Evolutionary conservation across 35 echinoderm and acorn worm species (phyloP).

Genomic region (Anneissia japonica): DNA sequence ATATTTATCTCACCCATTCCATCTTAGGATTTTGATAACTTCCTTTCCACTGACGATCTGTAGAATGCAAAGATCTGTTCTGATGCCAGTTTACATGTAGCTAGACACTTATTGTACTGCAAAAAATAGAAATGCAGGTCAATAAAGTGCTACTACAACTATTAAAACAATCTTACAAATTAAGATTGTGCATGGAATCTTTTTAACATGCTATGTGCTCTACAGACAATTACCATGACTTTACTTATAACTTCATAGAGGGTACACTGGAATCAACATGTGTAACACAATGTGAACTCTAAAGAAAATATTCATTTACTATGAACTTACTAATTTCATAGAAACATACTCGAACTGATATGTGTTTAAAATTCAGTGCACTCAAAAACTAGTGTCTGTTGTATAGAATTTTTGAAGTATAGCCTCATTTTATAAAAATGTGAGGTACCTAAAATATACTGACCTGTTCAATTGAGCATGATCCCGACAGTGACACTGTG

Average conservation of each 20-base stretch:
- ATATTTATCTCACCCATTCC: too few species aligned
- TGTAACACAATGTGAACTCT: neutral
- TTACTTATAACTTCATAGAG: neutral
- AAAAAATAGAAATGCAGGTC: too few species aligned
- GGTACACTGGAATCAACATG: neutral
- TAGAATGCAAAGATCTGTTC: constrained; percentile 56
- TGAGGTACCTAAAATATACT: neutral
- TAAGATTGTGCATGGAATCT: too few species aligned
- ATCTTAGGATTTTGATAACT: constrained; percentile 35
- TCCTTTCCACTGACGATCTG: constrained; percentile 25
- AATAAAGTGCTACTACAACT: too few species aligned
- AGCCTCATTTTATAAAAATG: neutral
- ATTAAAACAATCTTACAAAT: too few species aligned
- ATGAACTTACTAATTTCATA: neutral
- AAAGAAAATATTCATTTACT: neutral
- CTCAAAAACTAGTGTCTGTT: neutral
- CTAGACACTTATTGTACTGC: too few species aligned
- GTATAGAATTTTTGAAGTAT: neutral
- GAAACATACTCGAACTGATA: neutral
- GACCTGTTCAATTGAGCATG: constrained; percentile 70
- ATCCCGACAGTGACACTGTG: constrained; percentile 49
- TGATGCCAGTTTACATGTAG: too few species aligned
- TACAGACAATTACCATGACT: neutral
- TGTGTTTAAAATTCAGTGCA: neutral
- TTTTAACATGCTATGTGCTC: constrained; percentile 19